These are phyloP conservation scores for Leptinotarsa haldemani DNA, from an alignment of 2,888 invertebrate species.

Conservation along the genomic window DNA sequence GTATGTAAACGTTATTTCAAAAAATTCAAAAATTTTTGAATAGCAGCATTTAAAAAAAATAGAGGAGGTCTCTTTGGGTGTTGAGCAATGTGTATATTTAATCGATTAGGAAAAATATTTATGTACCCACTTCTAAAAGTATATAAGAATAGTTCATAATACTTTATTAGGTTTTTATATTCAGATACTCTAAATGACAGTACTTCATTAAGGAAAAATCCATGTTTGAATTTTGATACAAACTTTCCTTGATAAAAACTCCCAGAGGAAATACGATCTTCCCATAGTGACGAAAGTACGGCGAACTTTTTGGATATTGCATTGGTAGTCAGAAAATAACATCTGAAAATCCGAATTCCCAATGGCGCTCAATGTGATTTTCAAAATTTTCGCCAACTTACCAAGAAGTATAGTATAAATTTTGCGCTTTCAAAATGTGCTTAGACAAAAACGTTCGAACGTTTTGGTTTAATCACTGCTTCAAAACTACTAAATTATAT, in stretches of 20 bases:
- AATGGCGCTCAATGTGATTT: slow-evolving; percentile 3
- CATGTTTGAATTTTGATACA: slow-evolving; percentile 11
- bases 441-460: slow-evolving; percentile 15
- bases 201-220: slow-evolving; percentile 4
- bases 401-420: slow-evolving; percentile 12
- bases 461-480: slow-evolving; percentile 15
- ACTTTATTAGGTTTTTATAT: slow-evolving; percentile 19
- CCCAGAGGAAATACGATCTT: slow-evolving; percentile 12
- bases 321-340: slow-evolving; percentile 7
- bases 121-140: slow-evolving; percentile 15
- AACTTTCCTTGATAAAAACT: slow-evolving; percentile 7
- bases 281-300: not conserved
- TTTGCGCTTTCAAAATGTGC: slow-evolving; percentile 6
- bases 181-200: slow-evolving; percentile 18
- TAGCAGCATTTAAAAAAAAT: not conserved
- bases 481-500: slow-evolving; percentile 9
- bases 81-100: slow-evolving; percentile 1
- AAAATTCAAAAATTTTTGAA: not conserved
- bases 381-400: not conserved
- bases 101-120: slow-evolving; percentile 2
- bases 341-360: not conserved
- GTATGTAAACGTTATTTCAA: not conserved
- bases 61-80: not conserved
- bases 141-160: slow-evolving; percentile 19
- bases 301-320: slow-evolving; percentile 10